Conservation (phyloP, 2,797 vertebrate species). For the Podarcis lilfordi region DNA sequence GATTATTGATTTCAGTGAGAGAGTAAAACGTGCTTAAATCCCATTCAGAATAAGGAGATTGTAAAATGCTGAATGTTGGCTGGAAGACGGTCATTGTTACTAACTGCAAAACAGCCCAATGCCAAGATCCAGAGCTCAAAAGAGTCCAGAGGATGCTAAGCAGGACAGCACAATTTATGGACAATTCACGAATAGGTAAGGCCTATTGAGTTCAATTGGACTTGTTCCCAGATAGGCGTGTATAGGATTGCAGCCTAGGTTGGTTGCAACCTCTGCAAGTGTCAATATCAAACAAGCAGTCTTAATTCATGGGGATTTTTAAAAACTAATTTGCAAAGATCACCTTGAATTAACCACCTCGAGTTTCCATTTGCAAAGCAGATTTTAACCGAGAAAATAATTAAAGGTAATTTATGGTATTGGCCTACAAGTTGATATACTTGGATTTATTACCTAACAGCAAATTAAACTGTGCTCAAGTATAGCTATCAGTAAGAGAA, state of each 20-base stretch:
- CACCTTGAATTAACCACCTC: not conserved
- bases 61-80: not conserved
- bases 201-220: not conserved
- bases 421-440: not conserved
- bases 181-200: not conserved
- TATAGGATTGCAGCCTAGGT: not conserved
- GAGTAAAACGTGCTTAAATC: not conserved
- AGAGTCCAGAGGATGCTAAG: not conserved
- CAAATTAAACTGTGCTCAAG: constrained; percentile 3
- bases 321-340: not conserved
- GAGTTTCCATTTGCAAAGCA: not conserved
- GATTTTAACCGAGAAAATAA: not conserved
- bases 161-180: not conserved
- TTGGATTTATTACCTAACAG: not conserved
- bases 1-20: not conserved
- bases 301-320: not conserved
- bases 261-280: not conserved
- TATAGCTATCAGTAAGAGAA: not conserved
- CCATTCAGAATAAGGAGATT: not conserved
- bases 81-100: not conserved
- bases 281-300: not conserved
- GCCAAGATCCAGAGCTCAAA: not conserved
- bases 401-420: not conserved
- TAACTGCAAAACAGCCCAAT: not conserved
- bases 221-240: not conserved